phyloP scores from a whole-genome alignment of 2,888 invertebrate species.

The Nasonovia ribisnigri region DNA sequence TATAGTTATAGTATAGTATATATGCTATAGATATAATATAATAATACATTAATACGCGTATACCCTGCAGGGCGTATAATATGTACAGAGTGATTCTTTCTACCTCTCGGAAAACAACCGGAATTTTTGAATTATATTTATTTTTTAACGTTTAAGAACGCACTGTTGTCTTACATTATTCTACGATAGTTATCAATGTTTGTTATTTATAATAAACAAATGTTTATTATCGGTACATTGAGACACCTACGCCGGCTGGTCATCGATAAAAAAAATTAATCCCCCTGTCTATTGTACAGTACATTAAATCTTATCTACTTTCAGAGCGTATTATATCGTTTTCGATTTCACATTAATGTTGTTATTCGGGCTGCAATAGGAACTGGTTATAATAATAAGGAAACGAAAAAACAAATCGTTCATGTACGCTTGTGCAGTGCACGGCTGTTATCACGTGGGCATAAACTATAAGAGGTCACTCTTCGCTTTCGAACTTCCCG shows the following conservation, averaged over 20 bases:
- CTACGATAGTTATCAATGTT: background rate
- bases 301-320: background rate
- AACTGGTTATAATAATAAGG: constrained; percentile 23
- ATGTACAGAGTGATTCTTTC: too few species aligned
- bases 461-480: background rate
- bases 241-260: background rate
- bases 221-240: background rate
- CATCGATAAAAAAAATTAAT: background rate
- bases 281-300: background rate
- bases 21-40: too few species aligned
- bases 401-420: background rate
- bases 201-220: background rate
- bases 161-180: background rate
- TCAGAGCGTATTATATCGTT: background rate
- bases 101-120: background rate
- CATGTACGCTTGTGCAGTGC: background rate
- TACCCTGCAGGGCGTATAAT: too few species aligned
- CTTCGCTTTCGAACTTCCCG: constrained; percentile 27
- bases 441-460: background rate
- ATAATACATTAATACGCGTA: too few species aligned
- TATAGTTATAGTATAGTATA: too few species aligned
- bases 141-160: background rate
- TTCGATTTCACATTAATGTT: constrained; percentile 39
- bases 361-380: background rate
- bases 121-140: background rate